Evolutionary conservation across 2,113 vertebrate genomes (phyloP).

Genomic region (Anguilla japonica): DNA sequence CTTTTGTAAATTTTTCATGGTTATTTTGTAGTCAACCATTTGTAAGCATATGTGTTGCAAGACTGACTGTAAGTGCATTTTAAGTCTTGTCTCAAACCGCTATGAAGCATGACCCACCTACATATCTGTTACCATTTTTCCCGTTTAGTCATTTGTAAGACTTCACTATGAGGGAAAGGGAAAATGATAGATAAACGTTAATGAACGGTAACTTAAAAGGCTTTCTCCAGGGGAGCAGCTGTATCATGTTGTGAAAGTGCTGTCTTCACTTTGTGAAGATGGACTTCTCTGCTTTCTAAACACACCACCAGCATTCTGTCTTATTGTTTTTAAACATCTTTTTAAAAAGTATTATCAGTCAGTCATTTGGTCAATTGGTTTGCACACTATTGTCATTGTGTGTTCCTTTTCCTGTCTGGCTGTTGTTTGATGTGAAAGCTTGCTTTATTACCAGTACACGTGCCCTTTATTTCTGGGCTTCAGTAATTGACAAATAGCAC

Average conservation of each 20-base stretch:
- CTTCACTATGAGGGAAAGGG: background rate
- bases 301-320: conserved; percentile 24
- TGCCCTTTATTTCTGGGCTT: conserved; percentile 66
- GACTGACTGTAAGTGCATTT: conserved; percentile 8
- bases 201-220: conserved; percentile 41
- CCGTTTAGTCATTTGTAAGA: conserved; percentile 2
- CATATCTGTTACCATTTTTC: conserved; percentile 2
- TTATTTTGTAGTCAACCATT: conserved; percentile 3
- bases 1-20: background rate
- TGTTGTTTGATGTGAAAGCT: conserved; percentile 60
- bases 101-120: conserved; percentile 61
- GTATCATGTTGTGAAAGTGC: background rate
- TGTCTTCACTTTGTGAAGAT: background rate
- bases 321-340: conserved; percentile 18
- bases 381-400: conserved; percentile 53
- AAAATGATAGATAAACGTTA: background rate
- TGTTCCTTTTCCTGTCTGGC: conserved; percentile 56
- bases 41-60: background rate
- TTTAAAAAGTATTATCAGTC: conserved; percentile 27
- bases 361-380: conserved; percentile 15
- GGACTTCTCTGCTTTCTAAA: conserved; percentile 21
- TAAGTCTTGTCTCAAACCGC: conserved; percentile 67
- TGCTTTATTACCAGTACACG: conserved; percentile 42
- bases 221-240: conserved; percentile 15
- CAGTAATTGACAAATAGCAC: conserved; percentile 71